Evolutionary conservation across 2,797 vertebrate species (phyloP), one percentile per base, ranked within the genome.

Genomic region (Artibeus lituratus): DNA sequence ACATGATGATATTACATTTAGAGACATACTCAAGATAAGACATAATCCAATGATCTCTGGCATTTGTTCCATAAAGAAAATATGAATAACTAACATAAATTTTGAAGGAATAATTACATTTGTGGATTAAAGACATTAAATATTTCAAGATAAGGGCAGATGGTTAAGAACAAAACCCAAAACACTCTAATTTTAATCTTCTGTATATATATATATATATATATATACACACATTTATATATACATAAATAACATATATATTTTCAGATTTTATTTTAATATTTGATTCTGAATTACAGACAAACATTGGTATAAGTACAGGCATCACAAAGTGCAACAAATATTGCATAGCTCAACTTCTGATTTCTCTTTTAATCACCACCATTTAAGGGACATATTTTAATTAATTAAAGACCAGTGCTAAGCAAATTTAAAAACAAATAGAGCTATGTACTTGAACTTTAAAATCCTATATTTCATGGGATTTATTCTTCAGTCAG

Each of bases 81-180:
- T 76, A 85, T 47, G 32, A 53, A 81, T 49, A 84, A 82, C 19
- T 49, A 84, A 82, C 19, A 82, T 14, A 94, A 70, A 92, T 82
- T 82, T 51, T 87, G 26, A 92, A 80, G 19, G n/a, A 39, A 90
- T 24, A 90, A 80, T 39, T 22, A 81, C 57, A 67, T 76, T 76
- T 93, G 44, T 73, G 76, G 21, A 70, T 62, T 86, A 74, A 96
- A 55, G 42, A 11, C 19, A 82, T 70, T 92, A 87, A 57, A 39
- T 76, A 90, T 55, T 96, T 47, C 2, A 86, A 94, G 65, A 65
- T n/a, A 92, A 59, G 72, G n/a, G 16, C 24, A 92, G 24, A 86
- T 29, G 7, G 35, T 86, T 94, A 90, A 83, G 47, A 87, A 78
- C 44, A 84, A 94, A 94, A 92, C 14, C 24, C 26, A 42, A 83